Conservation (phyloP, 1,140 invertebrate species). For the Pomacea maculata region DNA sequence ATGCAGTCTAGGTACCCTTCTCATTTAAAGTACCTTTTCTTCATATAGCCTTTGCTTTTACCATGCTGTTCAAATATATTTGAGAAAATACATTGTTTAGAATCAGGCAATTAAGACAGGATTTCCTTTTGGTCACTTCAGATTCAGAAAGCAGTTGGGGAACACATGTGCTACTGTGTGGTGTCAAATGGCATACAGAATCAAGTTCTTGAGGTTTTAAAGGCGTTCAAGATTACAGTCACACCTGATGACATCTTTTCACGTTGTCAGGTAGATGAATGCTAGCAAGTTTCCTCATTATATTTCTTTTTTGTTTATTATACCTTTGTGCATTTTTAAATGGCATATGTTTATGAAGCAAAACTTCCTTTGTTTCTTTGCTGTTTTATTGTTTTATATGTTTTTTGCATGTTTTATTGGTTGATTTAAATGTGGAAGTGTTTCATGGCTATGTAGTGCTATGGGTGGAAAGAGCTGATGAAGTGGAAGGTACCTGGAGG, state of each 20-base stretch:
- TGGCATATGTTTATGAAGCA: neutral
- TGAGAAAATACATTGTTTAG: neutral
- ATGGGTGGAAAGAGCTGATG: no score
- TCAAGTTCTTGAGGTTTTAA: constrained; percentile 73
- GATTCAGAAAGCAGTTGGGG: constrained; percentile 41
- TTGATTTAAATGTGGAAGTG: no score
- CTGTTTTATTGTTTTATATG: neutral
- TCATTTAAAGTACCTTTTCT: neutral
- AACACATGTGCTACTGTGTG: constrained; percentile 68
- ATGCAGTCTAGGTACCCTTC: neutral
- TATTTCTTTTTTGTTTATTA: no score
- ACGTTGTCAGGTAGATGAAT: constrained; percentile 70
- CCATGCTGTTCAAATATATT: neutral
- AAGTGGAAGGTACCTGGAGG: no score
- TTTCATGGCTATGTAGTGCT: no score
- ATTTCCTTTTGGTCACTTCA: constrained; percentile 23
- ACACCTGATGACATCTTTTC: constrained; percentile 73
- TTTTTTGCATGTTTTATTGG: neutral
- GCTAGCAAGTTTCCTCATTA: no score
- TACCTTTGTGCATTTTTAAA: no score
- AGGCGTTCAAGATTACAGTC: constrained; percentile 73
- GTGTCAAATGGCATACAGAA: constrained; percentile 64
- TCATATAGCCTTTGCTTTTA: neutral
- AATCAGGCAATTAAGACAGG: neutral
- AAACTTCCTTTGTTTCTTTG: neutral